Conservation (phyloP, 1,140 invertebrate genomes). For the Papilio dardanus region DNA sequence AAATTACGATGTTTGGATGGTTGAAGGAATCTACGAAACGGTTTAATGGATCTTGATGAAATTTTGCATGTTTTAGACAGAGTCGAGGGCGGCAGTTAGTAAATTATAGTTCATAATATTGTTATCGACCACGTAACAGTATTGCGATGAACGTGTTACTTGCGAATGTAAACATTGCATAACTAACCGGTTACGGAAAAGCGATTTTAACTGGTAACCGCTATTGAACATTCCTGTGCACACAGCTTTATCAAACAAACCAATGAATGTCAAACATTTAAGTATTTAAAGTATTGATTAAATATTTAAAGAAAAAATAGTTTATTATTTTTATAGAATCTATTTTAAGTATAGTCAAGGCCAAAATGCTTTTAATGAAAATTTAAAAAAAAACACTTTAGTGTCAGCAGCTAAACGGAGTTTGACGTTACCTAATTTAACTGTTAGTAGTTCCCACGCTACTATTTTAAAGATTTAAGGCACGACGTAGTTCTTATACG, state of each 20-base stretch:
- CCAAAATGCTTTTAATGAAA: background rate
- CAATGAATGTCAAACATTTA: background rate
- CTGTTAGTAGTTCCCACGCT: background rate
- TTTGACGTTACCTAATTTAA: background rate
- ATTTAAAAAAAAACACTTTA: too few species aligned
- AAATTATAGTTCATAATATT: background rate
- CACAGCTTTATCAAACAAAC: background rate
- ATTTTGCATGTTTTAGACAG: too few species aligned
- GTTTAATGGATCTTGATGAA: too few species aligned
- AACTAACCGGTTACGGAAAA: constrained; percentile 11
- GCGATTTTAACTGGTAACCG: background rate
- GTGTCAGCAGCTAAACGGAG: background rate
- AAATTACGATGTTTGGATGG: too few species aligned
- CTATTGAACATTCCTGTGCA: constrained; percentile 3
- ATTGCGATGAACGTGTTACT: background rate
- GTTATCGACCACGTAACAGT: background rate
- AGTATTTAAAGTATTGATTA: background rate
- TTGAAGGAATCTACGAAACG: too few species aligned
- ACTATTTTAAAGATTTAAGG: background rate
- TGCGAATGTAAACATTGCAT: constrained; percentile 20
- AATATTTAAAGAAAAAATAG: constrained; percentile 7
- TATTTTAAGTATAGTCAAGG: background rate
- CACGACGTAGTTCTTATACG: background rate
- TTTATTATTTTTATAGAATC: background rate
- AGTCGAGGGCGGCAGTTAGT: too few species aligned